Conservation (phyloP, 2,888 invertebrate species). For the Philhelius pedissequus region DNA sequence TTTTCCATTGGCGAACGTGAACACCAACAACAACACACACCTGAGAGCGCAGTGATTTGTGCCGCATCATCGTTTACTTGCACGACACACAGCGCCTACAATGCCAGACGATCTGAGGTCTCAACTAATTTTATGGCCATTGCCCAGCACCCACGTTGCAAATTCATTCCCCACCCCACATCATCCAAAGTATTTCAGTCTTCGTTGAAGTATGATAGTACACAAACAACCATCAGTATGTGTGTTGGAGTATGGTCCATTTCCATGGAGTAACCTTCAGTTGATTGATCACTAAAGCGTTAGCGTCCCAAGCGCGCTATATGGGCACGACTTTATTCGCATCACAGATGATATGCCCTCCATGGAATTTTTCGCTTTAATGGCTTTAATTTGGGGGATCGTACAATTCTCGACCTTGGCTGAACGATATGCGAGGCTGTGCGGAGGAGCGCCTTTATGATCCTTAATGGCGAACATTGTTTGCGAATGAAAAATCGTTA, state of each 20-base stretch:
- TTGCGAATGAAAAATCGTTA: slow-evolving; percentile 60
- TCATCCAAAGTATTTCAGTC: background rate
- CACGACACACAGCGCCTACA: slow-evolving; percentile 54
- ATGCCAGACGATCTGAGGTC: slow-evolving; percentile 55
- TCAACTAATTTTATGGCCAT: slow-evolving; percentile 66
- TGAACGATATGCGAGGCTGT: slow-evolving; percentile 26
- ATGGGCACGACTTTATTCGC: slow-evolving; percentile 46
- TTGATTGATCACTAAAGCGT: slow-evolving; percentile 55
- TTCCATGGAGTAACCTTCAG: slow-evolving; percentile 43
- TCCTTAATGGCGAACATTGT: slow-evolving; percentile 65
- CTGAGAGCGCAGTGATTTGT: slow-evolving; percentile 50
- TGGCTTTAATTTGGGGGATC: slow-evolving; percentile 61
- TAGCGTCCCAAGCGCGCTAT: slow-evolving; percentile 45
- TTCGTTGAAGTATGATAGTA: background rate
- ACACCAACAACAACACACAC: slow-evolving; percentile 26
- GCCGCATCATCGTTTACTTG: slow-evolving; percentile 53
- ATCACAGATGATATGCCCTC: slow-evolving; percentile 2
- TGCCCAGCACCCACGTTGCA: slow-evolving; percentile 61
- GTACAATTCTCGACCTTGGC: slow-evolving; percentile 55
- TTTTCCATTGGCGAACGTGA: slow-evolving; percentile 59
- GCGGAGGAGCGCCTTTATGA: slow-evolving; percentile 44
- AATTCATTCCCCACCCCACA: background rate
- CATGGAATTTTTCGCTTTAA: slow-evolving; percentile 51
- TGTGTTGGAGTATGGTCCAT: slow-evolving; percentile 5
- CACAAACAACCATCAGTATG: background rate